Evolutionary conservation across 2,113 vertebrate genomes (phyloP).

Genomic region (Trinectes maculatus): DNA sequence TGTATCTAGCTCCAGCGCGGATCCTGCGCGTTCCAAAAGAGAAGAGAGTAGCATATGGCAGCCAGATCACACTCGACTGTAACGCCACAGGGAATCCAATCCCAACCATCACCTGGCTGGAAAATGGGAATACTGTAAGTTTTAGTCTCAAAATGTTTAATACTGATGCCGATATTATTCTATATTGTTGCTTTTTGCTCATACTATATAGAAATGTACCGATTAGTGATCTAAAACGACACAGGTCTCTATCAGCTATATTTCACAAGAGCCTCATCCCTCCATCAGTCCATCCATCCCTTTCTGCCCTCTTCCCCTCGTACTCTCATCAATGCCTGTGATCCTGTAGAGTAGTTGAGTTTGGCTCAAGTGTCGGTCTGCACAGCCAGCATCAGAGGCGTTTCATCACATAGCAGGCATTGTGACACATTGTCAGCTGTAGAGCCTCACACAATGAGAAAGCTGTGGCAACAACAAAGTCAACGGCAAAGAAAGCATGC

Average conservation of each 20-base stretch:
- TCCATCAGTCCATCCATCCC: neutral
- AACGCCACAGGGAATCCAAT: slow-evolving; percentile 91
- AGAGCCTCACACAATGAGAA: slow-evolving; percentile 18
- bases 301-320: neutral
- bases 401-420: slow-evolving; percentile 44
- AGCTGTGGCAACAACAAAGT: slow-evolving; percentile 20
- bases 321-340: neutral
- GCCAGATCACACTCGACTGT: slow-evolving; percentile 89
- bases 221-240: no score
- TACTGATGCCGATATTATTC: neutral
- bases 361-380: slow-evolving; percentile 42
- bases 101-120: slow-evolving; percentile 93
- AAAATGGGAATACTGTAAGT: slow-evolving; percentile 96
- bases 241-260: no score
- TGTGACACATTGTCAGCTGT: slow-evolving; percentile 55
- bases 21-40: slow-evolving; percentile 93
- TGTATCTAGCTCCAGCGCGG: slow-evolving; percentile 89
- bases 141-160: neutral
- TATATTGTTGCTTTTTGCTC: no score
- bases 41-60: slow-evolving; percentile 90
- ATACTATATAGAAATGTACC: no score
- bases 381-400: slow-evolving; percentile 40
- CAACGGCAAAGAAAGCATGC: slow-evolving; percentile 2
- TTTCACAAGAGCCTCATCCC: no score
- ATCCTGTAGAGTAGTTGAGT: slow-evolving; percentile 15